Base-by-base conservation (phyloP, 2,797 vertebrate genomes). In the Neostethus bicornis region DNA sequence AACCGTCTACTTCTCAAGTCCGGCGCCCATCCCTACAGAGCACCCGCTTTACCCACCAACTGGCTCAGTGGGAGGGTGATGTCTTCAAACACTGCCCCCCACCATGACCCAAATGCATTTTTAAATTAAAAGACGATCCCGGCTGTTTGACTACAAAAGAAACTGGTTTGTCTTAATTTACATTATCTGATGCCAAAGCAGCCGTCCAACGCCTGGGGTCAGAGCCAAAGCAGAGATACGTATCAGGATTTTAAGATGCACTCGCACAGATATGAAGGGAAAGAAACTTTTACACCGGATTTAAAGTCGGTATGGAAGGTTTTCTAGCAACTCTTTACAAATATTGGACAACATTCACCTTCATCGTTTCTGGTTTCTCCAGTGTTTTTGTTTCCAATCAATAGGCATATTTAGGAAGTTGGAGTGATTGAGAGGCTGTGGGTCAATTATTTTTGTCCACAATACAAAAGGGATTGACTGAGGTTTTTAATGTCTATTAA, bases 121-220 rank as follows among this genome's bases (percentile, higher is more conserved):
- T 75, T 76, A 79, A 87, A 91, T 80, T 72, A 80, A 85, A 79
- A 83, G 50, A 76, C 73, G 77, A 83, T 79, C 65, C 79, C 53
- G 47, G 61, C 81, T 83, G 84, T 80, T 85, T 62, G 68, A 80
- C 79, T 74, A 77, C 61, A 82, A 74, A 82, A 80, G 77, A 51
- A 75, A 51, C 54, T 17, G 73, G 70, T 78, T 76, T 63, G 70
- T 85, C 76, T 85, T 79, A 53, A 66, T 84, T 85, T 73, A 58
- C 65, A 61, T 73, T 71, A 78, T 82, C 68, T 71, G 79, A 85
- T 78, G 53, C 66, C 61, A 63, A 37, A 70, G 39, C 66, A 53
- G 38, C 42, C n/a, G 24, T 53, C 48, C 8, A 23, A n/a, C n/a
- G 47, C 52, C 76, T 42, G 4, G 60, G 48, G 51, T 34, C 67